Percentiles rank a stretch among this genome's conserved stretches.
phyloP scores from a whole-genome alignment of 1,140 invertebrate genomes.

The Hestina assimilis region DNA sequence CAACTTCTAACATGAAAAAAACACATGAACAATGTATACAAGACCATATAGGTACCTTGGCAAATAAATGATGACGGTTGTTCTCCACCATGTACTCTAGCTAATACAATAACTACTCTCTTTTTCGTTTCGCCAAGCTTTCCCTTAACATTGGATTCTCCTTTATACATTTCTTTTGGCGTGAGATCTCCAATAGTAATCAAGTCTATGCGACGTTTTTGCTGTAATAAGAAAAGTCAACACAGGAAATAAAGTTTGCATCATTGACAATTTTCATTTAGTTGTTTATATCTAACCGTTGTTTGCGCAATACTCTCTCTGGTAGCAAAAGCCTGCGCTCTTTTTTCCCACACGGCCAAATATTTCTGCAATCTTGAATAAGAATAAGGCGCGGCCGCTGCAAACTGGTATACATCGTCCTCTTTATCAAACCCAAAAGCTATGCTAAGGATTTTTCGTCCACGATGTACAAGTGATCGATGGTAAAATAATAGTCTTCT shows the following conservation, averaged over 20 bases:
- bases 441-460: constrained; percentile 96
- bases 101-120: constrained; percentile 88
- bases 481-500: constrained; percentile 95
- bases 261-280: no score
- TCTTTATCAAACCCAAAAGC: constrained; percentile 96
- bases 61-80: constrained; percentile 96
- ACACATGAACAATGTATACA: no score
- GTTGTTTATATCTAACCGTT: constrained; percentile 85
- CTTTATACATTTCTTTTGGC: constrained; percentile 54
- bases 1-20: no score
- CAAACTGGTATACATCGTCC: constrained; percentile 96
- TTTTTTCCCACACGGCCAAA: constrained; percentile 86
- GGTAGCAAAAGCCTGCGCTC: constrained; percentile 78
- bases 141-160: constrained; percentile 48
- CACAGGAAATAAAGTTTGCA: not conserved
- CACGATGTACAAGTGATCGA: constrained; percentile 91
- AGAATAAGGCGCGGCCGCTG: constrained; percentile 95
- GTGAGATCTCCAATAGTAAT: constrained; percentile 87
- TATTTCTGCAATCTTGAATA: constrained; percentile 94
- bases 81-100: constrained; percentile 94
- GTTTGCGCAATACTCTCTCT: constrained; percentile 85
- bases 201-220: constrained; percentile 93
- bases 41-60: constrained; percentile 82
- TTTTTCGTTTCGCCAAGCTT: constrained; percentile 55
- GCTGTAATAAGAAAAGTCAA: constrained; percentile 78